Evolutionary conservation across 2,888 invertebrate genomes (phyloP).

Genomic region (Cloeon dipterum): DNA sequence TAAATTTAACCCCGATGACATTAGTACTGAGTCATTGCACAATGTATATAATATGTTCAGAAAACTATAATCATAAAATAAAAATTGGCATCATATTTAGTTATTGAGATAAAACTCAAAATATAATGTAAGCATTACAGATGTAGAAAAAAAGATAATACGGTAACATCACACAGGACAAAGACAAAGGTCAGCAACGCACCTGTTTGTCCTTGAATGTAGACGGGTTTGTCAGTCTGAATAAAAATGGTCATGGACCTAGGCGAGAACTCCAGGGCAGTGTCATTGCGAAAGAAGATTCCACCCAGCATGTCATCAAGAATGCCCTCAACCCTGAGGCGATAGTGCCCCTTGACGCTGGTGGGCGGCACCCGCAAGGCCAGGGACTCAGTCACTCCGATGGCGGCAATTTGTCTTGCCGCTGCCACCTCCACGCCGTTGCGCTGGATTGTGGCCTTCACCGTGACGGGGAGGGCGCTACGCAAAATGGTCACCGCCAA

Average conservation of each 20-base stretch:
- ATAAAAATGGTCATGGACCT: conserved; percentile 89
- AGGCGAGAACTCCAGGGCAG: conserved; percentile 58
- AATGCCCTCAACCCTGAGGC: conserved; percentile 58
- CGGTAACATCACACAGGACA: no score
- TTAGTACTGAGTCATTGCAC: not conserved
- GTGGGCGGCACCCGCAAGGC: conserved; percentile 72
- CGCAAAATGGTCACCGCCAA: conserved; percentile 65
- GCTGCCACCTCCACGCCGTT: conserved; percentile 78
- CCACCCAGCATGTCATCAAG: conserved; percentile 62
- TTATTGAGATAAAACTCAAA: conserved; percentile 3
- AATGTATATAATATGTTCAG: not conserved
- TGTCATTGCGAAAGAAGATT: conserved; percentile 74
- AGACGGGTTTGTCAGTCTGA: conserved; percentile 84
- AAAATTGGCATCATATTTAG: not conserved
- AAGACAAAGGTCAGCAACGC: no score
- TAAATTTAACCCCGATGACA: no score
- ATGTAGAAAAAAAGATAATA: not conserved
- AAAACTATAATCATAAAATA: not conserved
- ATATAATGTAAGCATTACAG: not conserved
- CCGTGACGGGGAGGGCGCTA: conserved; percentile 55
- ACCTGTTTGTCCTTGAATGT: conserved; percentile 77
- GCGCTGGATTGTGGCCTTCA: conserved; percentile 70
- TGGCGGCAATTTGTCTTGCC: conserved; percentile 56
- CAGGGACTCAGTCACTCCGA: conserved; percentile 72
- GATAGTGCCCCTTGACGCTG: conserved; percentile 62